Conservation (phyloP, 1,140 invertebrate species). For the Cotesia typhae region DNA sequence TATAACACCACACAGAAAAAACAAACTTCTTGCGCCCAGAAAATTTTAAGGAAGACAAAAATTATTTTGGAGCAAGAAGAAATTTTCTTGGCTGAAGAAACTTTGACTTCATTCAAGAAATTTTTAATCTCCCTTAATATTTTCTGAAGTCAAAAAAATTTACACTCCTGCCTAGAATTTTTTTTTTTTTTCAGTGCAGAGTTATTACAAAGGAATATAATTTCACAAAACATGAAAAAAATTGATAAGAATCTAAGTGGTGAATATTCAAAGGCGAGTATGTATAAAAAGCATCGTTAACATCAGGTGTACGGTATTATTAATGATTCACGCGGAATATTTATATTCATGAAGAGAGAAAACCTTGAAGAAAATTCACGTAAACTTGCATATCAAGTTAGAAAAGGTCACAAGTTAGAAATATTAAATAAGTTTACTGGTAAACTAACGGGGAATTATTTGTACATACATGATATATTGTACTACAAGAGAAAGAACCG, state of each 20-base stretch:
- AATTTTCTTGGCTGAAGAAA: no score
- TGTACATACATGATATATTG: constrained; percentile 29
- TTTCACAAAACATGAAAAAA: not conserved
- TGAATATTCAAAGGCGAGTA: not conserved
- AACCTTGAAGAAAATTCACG: constrained; percentile 46
- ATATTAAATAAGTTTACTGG: constrained; percentile 22
- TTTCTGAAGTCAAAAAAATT: no score
- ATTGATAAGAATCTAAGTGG: not conserved
- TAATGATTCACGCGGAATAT: constrained; percentile 25
- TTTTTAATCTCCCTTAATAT: no score
- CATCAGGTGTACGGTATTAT: not conserved
- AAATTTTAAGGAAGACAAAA: no score
- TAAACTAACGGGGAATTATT: constrained; percentile 22
- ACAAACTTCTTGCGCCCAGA: no score
- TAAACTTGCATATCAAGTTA: not conserved
- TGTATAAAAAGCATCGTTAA: not conserved
- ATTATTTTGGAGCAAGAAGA: no score
- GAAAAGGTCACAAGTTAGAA: constrained; percentile 47
- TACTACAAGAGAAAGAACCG: constrained; percentile 13
- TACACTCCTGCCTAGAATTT: no score
- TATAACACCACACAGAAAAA: not conserved
- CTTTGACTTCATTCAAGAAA: no score
- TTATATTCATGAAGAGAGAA: constrained; percentile 43
- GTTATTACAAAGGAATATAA: not conserved
- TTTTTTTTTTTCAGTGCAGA: constrained; percentile 11